Evolutionary conservation across 2,113 vertebrate genomes (phyloP).

Genomic region (Ascaphus truei): DNA sequence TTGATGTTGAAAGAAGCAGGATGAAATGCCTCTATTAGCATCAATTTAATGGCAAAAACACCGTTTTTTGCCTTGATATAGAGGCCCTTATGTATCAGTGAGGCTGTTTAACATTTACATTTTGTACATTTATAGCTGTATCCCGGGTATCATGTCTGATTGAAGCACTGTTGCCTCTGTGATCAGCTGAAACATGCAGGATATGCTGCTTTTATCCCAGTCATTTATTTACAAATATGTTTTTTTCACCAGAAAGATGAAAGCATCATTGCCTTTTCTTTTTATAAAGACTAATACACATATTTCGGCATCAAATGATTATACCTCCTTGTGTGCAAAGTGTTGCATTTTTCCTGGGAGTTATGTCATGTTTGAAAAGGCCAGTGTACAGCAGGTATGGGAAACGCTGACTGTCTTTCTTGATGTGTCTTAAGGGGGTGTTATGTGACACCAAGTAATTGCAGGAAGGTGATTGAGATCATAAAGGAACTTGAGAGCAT

Average conservation of each 20-base stretch:
- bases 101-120: neutral
- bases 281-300: constrained; percentile 8
- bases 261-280: constrained; percentile 6
- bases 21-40: neutral
- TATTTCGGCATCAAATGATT: constrained; percentile 3
- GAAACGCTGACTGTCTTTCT: neutral
- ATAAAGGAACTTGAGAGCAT: too few species aligned
- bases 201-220: neutral
- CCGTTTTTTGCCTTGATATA: neutral
- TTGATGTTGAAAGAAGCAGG: neutral
- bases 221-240: constrained; percentile 17
- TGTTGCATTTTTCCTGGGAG: neutral
- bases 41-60: neutral
- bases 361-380: neutral
- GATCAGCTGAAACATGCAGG: neutral
- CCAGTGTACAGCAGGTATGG: neutral
- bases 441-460: too few species aligned
- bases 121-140: neutral
- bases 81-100: neutral
- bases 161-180: neutral
- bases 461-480: too few species aligned
- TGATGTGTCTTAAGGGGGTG: neutral
- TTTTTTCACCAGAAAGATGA: constrained; percentile 9
- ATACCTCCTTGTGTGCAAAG: neutral
- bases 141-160: neutral